Evolutionary conservation across 1,140 invertebrate genomes (phyloP).

Genomic region (Geopemphigus sp.): DNA sequence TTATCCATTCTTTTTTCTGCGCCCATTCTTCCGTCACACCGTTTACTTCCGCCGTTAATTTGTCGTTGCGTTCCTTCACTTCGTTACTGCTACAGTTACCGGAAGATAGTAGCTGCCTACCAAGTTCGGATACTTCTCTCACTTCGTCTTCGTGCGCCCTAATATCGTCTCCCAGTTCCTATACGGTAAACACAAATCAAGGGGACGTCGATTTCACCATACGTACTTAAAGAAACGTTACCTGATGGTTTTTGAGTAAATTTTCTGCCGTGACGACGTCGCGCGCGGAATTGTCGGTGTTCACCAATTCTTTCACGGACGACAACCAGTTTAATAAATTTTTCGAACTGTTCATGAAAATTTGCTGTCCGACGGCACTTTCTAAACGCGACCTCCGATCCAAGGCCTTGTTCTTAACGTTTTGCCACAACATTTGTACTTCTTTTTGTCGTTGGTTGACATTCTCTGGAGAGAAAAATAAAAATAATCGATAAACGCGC

Average conservation of each 20-base stretch:
- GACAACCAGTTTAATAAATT: constrained; percentile 76
- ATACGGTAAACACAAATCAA: not conserved
- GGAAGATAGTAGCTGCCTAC: constrained; percentile 68
- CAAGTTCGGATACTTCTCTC: constrained; percentile 73
- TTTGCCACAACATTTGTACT: constrained; percentile 82
- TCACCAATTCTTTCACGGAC: constrained; percentile 76
- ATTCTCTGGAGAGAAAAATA: constrained; percentile 57
- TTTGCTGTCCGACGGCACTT: constrained; percentile 90
- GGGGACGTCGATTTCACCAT: not conserved
- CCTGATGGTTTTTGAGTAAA: constrained; percentile 82
- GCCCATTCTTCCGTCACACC: constrained; percentile 75
- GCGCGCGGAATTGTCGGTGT: constrained; percentile 76
- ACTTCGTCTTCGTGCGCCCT: constrained; percentile 86
- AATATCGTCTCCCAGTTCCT: constrained; percentile 87
- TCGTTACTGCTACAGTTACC: constrained; percentile 68
- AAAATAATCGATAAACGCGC: not conserved
- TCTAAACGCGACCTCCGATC: constrained; percentile 78
- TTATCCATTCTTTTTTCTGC: constrained; percentile 77
- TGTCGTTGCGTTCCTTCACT: constrained; percentile 70
- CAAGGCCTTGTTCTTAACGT: constrained; percentile 77
- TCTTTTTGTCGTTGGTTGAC: constrained; percentile 82
- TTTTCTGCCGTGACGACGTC: constrained; percentile 89
- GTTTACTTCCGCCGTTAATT: constrained; percentile 72
- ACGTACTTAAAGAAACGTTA: not conserved
- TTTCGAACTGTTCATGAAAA: constrained; percentile 85